These are phyloP conservation scores for Parapsyche elsis DNA, from an alignment of 1,140 invertebrate genomes.

Conservation along the genomic window DNA sequence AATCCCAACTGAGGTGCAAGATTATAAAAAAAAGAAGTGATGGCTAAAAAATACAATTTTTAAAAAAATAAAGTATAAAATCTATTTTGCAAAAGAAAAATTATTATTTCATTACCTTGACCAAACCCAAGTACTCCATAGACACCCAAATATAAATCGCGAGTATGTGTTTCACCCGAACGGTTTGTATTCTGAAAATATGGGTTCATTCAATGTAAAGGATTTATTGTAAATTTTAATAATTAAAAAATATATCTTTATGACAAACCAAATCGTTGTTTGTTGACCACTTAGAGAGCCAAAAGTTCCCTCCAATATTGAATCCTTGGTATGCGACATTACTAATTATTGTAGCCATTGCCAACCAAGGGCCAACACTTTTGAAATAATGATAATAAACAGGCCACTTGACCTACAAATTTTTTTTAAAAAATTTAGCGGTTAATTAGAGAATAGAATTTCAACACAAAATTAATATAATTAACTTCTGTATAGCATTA, in stretches of 20 bases:
- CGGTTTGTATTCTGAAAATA: conserved; percentile 66
- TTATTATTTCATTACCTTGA: conserved; percentile 77
- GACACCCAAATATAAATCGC: conserved; percentile 87
- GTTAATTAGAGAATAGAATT: too few relatives aligned
- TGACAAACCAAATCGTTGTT: conserved; percentile 62
- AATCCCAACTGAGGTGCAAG: conserved; percentile 77
- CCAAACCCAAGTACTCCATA: conserved; percentile 88
- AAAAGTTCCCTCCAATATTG: conserved; percentile 91
- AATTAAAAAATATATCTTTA: not conserved
- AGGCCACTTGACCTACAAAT: conserved; percentile 87
- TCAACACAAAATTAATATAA: too few relatives aligned
- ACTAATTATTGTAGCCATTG: conserved; percentile 80
- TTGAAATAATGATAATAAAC: conserved; percentile 92
- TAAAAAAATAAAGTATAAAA: not conserved
- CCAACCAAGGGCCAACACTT: conserved; percentile 82
- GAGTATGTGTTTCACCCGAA: conserved; percentile 68
- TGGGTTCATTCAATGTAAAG: not conserved
- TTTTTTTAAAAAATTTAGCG: too few relatives aligned
- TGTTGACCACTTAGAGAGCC: conserved; percentile 90
- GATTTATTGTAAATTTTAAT: not conserved
- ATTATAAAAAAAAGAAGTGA: conserved; percentile 75
- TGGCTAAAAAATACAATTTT: conserved; percentile 65
- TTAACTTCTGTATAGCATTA: too few relatives aligned
- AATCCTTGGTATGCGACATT: conserved; percentile 90
- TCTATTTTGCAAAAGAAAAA: conserved; percentile 48